Evolutionary conservation across 2,113 vertebrate species (phyloP), one percentile per base, ranked within the genome.

Genomic region (Triplophysa dalaica): DNA sequence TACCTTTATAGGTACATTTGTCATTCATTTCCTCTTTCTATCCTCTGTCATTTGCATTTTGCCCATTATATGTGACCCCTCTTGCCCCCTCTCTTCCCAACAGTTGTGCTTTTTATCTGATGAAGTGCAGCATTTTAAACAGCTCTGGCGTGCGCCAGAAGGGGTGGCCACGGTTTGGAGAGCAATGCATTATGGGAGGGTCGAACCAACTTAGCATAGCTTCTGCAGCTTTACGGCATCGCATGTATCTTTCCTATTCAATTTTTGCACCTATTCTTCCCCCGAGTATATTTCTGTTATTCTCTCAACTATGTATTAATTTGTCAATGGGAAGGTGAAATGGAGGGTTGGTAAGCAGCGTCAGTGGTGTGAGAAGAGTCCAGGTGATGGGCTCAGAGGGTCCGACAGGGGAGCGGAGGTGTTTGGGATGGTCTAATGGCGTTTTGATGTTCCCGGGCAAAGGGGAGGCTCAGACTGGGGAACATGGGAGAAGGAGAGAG

Each of bases 381-480:
- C 88, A 84, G 79, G 69, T 86, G 29, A 69, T 54, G 38, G 86
- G 73, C 87, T 81, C 65, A 89, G 87, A 84, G 85, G 10, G 70
- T 86, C 82, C 85, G 83, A 86, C 85, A 33, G 83, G 89, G 89
- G 90, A 92, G 83, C 87, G 79, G 87, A 91, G 90, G 91, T 91
- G 91, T 92, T 91, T 90, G 90, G 89, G 91, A 94, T 90, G 83
- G 85, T 90, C 91, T 98, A 98, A 99, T 98, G 95, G 95, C 94
- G 94, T 98, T 98, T 98, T 95, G 95, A 96, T 98, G 96, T 98
- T 96, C 94, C 95, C 91, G 91, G 93, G 92, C 93, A 92, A 95
- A 94, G 94, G 91, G 93, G 93, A 94, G 89, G 91, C 90, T 93
- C 91, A 93, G 94, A 90, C 91, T 92, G 90, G 89, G 85, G 92